Evolutionary conservation across 2,888 invertebrate genomes (phyloP).

Genomic region (Slavum lentiscoides): DNA sequence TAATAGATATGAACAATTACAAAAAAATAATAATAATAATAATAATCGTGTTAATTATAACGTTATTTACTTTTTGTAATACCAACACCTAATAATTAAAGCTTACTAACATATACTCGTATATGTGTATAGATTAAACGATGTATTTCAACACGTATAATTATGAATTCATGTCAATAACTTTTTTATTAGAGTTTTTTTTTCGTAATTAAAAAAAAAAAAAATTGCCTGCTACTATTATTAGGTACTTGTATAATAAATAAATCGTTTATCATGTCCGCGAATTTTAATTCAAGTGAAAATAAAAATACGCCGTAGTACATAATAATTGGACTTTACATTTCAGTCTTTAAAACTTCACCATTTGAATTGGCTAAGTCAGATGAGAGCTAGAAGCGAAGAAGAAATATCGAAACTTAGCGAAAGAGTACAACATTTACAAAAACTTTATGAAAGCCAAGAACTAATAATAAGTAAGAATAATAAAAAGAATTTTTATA

Average conservation of each 20-base stretch:
- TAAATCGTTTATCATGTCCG: too few relatives aligned
- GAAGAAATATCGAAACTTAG: conserved; percentile 58
- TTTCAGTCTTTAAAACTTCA: conserved; percentile 58
- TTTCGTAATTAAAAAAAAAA: too few relatives aligned
- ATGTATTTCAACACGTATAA: neutral
- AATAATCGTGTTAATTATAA: neutral
- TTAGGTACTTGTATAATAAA: too few relatives aligned
- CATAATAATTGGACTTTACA: neutral
- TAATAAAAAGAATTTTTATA: neutral
- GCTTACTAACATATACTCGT: neutral
- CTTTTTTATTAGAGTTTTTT: too few relatives aligned
- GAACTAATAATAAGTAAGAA: conserved; percentile 58
- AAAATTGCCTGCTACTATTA: too few relatives aligned
- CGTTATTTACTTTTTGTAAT: neutral
- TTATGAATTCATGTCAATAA: too few relatives aligned
- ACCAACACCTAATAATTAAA: neutral
- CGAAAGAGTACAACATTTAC: conserved; percentile 58
- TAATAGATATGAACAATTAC: neutral
- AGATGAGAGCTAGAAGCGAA: conserved; percentile 57
- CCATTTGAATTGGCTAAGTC: conserved; percentile 57
- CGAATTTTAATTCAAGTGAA: too few relatives aligned
- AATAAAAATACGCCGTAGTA: too few relatives aligned
- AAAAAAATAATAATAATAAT: too few relatives aligned
- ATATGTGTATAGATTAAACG: neutral
- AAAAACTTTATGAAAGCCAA: conserved; percentile 59